Conservation (phyloP, 2,113 vertebrate genomes). For the Ictalurus furcatus region DNA sequence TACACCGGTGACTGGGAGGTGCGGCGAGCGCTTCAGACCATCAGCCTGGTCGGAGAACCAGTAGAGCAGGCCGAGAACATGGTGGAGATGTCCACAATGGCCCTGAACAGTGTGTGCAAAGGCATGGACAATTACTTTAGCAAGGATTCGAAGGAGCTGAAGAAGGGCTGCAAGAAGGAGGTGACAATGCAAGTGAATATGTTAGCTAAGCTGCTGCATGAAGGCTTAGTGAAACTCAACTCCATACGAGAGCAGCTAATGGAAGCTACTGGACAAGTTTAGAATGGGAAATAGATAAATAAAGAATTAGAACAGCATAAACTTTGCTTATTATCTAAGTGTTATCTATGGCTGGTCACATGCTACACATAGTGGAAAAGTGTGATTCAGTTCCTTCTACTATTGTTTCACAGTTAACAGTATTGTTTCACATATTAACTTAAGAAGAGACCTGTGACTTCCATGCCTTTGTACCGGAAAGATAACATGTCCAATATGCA, state of each 20-base stretch:
- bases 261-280: conserved; percentile 60
- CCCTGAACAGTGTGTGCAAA: conserved; percentile 61
- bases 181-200: conserved; percentile 62
- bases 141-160: conserved; percentile 69
- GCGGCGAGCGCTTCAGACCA: conserved; percentile 65
- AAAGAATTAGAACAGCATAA: neutral
- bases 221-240: conserved; percentile 65
- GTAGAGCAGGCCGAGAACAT: conserved; percentile 51
- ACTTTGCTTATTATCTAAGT: neutral
- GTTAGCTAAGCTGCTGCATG: conserved; percentile 64
- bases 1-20: conserved; percentile 71
- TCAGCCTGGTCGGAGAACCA: conserved; percentile 57
- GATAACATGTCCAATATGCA: neutral
- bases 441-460: neutral
- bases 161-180: conserved; percentile 66
- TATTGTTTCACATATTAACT: too few relatives aligned
- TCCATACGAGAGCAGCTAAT: conserved; percentile 68
- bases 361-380: neutral
- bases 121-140: conserved; percentile 72
- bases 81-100: neutral
- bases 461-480: neutral
- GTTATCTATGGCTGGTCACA: neutral
- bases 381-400: neutral
- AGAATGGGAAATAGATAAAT: neutral
- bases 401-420: neutral